phyloP scores from a whole-genome alignment of 2,797 vertebrate species.

The Pachyuromys duprasi region DNA sequence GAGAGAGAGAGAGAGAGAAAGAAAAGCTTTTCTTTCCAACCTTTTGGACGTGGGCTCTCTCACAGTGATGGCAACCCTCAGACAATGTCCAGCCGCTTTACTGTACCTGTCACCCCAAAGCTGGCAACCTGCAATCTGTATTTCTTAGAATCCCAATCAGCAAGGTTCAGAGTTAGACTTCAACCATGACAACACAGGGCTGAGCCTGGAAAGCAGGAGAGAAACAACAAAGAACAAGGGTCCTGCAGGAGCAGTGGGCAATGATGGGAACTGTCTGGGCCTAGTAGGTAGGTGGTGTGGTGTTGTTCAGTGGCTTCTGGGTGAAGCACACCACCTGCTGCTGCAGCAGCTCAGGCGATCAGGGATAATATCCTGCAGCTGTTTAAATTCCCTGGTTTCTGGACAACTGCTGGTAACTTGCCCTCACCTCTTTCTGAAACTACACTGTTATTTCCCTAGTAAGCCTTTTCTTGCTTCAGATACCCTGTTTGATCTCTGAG shows the following conservation, averaged over 20 bases:
- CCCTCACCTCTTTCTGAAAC: background rate
- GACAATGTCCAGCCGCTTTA: rapidly evolving
- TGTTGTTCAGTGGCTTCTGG: background rate
- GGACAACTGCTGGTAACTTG: background rate
- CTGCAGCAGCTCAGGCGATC: background rate
- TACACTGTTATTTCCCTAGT: background rate
- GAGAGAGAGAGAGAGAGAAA: background rate
- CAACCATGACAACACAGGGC: background rate
- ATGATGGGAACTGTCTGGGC: background rate
- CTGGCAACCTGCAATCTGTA: background rate
- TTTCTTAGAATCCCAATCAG: background rate
- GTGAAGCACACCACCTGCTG: rapidly evolving
- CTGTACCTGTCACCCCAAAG: background rate
- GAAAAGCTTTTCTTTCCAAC: background rate
- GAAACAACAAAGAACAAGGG: background rate
- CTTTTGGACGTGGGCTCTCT: background rate
- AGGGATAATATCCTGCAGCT: background rate
- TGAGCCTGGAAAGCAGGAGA: background rate
- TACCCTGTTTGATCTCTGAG: background rate
- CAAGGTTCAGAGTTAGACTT: background rate
- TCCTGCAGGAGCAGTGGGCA: no score
- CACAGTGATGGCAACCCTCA: no score
- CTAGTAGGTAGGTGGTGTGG: rapidly evolving
- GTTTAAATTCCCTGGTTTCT: background rate
- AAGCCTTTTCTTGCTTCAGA: background rate